Evolutionary conservation across 2,113 vertebrate species (phyloP), one percentile per base, ranked within the genome.

Genomic region (Cyprinodon tularosa): DNA sequence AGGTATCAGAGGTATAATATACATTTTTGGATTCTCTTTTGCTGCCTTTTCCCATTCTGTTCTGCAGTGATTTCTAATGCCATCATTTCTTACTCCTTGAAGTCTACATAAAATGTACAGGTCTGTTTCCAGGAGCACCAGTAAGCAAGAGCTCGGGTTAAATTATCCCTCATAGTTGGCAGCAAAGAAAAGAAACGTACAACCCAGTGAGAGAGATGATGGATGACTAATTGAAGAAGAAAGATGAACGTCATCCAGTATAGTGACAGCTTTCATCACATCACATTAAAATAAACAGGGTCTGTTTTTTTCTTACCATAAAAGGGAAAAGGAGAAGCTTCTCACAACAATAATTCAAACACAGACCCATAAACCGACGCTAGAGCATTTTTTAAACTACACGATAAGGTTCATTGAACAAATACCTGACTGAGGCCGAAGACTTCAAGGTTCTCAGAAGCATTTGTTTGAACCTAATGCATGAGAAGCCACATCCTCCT

Each of bases 171-270:
- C 29, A 36, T 77, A 77, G 47, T 14, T 65, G 72, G 64, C 73
- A 71, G 71, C 63, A 65, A 67, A 78, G 72, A 74, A 74, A 7
- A 47, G 57, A 72, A 66, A 77, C 13, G 62, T 45, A 67, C 75
- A 71, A 88, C 29, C 29, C 68, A 71, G 76, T 74, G 68, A 84
- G 64, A 80, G 68, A 48, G 60, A 80, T 86, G 88, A 90, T 75
- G 77, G 76, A 88, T 79, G 80, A 82, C 83, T 90, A 85, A 92
- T 89, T 86, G 80, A 76, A 78, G 85, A 91, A 77, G 83, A 86
- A 76, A 85, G 82, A 89, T 89, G 83, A 87, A 63, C 63, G 53
- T 37, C 85, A 69, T 79, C 80, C 79, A 39, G 76, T 14, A 66
- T n/a, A 57, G 57, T 72, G 86, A 82, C 82, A 72, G 29, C 50